Conservation (phyloP, 2,888 invertebrate species). For the Crossocerus cetratus region DNA sequence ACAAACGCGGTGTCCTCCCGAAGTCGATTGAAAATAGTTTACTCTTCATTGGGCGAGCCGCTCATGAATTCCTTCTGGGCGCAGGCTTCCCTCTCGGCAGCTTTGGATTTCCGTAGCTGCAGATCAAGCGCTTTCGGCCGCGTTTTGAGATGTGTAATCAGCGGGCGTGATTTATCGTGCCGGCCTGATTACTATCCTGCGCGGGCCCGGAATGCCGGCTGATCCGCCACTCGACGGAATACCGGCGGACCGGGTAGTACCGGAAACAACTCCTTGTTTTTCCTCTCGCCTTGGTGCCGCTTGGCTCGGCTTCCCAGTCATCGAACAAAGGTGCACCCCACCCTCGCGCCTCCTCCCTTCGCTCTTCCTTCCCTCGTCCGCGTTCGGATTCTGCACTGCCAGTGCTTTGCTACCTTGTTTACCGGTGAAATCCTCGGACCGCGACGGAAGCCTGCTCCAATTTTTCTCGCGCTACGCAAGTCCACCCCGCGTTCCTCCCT, state of each 20-base stretch:
- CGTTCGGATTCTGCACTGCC: not conserved
- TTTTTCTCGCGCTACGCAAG: too few relatives aligned
- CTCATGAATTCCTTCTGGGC: not conserved
- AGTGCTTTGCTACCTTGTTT: not conserved
- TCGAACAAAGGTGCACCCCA: slow-evolving; percentile 18
- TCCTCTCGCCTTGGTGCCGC: slow-evolving; percentile 12
- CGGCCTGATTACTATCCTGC: slow-evolving; percentile 68
- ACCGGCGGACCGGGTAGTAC: slow-evolving; percentile 25
- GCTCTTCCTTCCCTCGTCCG: not conserved
- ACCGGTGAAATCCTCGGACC: not conserved
- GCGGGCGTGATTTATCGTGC: slow-evolving; percentile 70
- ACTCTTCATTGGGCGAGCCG: not conserved
- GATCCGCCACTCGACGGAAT: slow-evolving; percentile 27
- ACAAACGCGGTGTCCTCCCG: too few relatives aligned
- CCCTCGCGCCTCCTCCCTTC: not conserved
- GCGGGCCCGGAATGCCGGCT: slow-evolving; percentile 33
- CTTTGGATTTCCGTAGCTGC: slow-evolving; percentile 67
- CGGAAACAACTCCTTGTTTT: slow-evolving; percentile 48
- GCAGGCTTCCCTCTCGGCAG: not conserved
- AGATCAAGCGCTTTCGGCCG: slow-evolving; percentile 71
- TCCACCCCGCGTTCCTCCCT: too few relatives aligned
- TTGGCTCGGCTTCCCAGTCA: slow-evolving; percentile 17
- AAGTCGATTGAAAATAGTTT: not conserved
- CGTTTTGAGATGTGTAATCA: slow-evolving; percentile 75
- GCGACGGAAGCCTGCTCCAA: too few relatives aligned